Base-by-base conservation (phyloP, 2,888 invertebrate genomes). In the Drosophila cognata region DNA sequence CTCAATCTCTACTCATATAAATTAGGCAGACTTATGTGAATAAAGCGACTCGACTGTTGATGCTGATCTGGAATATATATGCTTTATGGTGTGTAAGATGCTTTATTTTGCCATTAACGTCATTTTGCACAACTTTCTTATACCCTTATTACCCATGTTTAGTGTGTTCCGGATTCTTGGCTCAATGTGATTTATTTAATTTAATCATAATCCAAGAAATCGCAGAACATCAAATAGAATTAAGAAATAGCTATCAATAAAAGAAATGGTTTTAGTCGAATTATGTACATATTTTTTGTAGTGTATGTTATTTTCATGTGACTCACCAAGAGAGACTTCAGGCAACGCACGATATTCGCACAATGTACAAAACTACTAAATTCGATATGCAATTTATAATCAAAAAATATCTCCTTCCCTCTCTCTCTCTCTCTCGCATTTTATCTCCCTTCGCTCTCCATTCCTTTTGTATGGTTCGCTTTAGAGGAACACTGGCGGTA, bases 321-420 rank as follows among this genome's bases (percentile, higher is more conserved):
- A 71, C 67, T 69, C 68, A 71, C 62, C 59, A n/a, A 25, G 25
- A 57, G 28, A 33, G 25, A 71, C 86, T 83, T 58, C 48, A 58
- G 78, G 78, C 76, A 74, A 83, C 84, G 79, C 89, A 86, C 76
- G 76, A 78, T 83, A 74, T 71, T 89, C 83, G 74, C 74, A 71
- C 81, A 85, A 71, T 82, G 81, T 65, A 58, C 56, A 89, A 87
- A 90, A 87, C 87, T 84, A 84, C 81, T 73, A 80, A 87, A 89
- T 87, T 87, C 89, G 74, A 88, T 87, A 84, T 87, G 78, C 89
- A 89, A 90, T 87, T 87, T 90, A 88, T 80, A 84, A 71, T 71
- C 57, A 56, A 38, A 38, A 38, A 3, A n/a, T 53, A 48, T 38
- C 51, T 25, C 28, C 13, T 13, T 18, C 36, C 16, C 6, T 41